Percentiles rank a stretch among this genome's conserved stretches.
Evolutionary conservation across 1,140 invertebrate species (phyloP).

Genomic region (Diploscapter pachys): DNA sequence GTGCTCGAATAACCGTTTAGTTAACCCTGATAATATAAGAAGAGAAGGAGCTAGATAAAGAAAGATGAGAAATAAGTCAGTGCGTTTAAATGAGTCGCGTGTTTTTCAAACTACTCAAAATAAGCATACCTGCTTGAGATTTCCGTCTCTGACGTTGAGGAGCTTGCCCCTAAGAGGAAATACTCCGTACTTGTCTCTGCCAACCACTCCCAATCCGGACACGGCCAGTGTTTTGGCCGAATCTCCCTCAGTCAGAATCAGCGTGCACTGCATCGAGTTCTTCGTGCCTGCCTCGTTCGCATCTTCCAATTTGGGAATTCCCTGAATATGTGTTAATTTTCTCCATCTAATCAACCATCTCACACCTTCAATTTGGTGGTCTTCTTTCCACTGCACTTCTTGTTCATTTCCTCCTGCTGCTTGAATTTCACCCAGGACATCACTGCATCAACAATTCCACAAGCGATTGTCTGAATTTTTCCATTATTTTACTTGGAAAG

Average conservation of each 20-base stretch:
- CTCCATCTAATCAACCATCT: neutral
- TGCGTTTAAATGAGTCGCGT: too few relatives aligned
- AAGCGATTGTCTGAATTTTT: constrained; percentile 66
- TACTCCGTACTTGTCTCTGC: constrained; percentile 91
- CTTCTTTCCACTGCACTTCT: constrained; percentile 80
- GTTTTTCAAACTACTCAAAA: constrained; percentile 1
- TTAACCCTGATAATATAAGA: too few relatives aligned
- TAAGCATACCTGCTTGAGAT: constrained; percentile 75
- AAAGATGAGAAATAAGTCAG: too few relatives aligned
- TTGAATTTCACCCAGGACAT: constrained; percentile 94
- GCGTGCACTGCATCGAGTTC: constrained; percentile 82
- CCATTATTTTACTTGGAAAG: too few relatives aligned
- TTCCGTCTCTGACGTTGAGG: constrained; percentile 94
- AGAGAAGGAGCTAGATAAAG: too few relatives aligned
- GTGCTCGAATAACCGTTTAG: too few relatives aligned
- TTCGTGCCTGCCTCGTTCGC: constrained; percentile 90
- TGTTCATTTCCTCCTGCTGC: constrained; percentile 73
- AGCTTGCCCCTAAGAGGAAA: constrained; percentile 97
- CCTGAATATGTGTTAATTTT: constrained; percentile 13
- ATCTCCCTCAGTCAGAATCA: constrained; percentile 99
- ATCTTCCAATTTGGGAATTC: constrained; percentile 94
- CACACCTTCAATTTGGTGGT: constrained; percentile 78
- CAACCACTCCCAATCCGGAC: constrained; percentile 88
- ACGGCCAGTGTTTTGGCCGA: constrained; percentile 97
- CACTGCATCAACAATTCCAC: constrained; percentile 86